phyloP scores from a whole-genome alignment of 2,113 vertebrate species.

The Cyrtonyx montezumae region DNA sequence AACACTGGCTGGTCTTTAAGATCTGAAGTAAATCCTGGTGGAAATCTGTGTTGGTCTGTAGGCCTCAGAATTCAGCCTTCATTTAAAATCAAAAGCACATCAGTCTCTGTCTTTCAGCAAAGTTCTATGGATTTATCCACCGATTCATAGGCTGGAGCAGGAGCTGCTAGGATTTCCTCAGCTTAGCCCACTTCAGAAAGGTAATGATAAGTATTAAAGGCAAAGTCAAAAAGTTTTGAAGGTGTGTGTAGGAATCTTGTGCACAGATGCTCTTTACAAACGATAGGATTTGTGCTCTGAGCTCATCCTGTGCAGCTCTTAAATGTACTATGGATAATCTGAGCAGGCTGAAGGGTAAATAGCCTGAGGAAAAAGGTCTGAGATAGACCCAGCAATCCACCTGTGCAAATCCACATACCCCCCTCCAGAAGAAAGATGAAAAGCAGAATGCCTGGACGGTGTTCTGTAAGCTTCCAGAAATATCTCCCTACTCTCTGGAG shows the following conservation, averaged over 20 bases:
- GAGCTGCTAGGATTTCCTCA: constrained; percentile 11
- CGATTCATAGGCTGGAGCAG: not conserved
- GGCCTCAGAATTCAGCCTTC: constrained; percentile 41
- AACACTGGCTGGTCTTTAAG: not conserved
- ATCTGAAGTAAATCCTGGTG: constrained; percentile 25
- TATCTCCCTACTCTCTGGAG: not conserved
- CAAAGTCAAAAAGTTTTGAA: constrained; percentile 33
- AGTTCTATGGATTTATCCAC: constrained; percentile 4
- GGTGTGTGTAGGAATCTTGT: not conserved
- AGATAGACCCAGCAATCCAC: not conserved
- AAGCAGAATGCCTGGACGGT: not conserved
- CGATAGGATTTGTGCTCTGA: constrained; percentile 52
- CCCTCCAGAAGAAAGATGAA: not conserved
- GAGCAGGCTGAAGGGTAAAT: not conserved
- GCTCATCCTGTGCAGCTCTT: not conserved
- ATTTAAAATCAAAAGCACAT: constrained; percentile 14
- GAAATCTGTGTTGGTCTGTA: not conserved
- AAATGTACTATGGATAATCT: not conserved
- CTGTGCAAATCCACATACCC: not conserved
- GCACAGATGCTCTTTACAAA: constrained; percentile 44
- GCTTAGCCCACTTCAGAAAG: constrained; percentile 13
- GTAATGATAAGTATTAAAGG: not conserved
- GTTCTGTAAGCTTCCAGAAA: not conserved
- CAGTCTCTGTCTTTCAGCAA: constrained; percentile 15
- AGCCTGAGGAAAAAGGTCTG: not conserved